A percentile compares a stretch with the other conserved stretches of the same genome.
These are phyloP conservation scores for Romanogobio albipinnatus DNA, from an alignment of 2,113 vertebrate species.

Conservation along the genomic window DNA sequence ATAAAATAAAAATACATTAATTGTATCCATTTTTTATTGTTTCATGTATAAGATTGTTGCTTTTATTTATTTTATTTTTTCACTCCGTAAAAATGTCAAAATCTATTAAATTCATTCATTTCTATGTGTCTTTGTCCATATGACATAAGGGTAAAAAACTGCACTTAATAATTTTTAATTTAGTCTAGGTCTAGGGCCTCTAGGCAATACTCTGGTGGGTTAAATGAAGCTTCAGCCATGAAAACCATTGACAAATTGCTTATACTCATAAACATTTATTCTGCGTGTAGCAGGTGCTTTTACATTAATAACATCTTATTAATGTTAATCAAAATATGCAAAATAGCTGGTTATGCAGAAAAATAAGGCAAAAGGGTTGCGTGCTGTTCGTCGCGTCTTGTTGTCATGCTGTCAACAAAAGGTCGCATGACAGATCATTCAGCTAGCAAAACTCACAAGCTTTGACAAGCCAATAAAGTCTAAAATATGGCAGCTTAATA, in stretches of 20 bases:
- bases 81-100: not conserved
- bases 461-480: not conserved
- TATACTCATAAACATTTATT: not conserved
- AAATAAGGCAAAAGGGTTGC: not conserved
- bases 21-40: not conserved
- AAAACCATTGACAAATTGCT: no score
- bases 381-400: not conserved
- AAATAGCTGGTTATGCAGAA: not conserved
- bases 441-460: not conserved
- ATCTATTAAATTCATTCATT: not conserved
- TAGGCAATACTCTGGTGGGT: not conserved
- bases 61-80: not conserved
- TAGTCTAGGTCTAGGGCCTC: not conserved
- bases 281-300: not conserved
- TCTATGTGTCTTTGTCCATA: not conserved
- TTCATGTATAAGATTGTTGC: not conserved
- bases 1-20: no score
- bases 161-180: not conserved
- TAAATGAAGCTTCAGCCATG: not conserved
- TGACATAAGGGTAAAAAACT: not conserved
- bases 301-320: no score
- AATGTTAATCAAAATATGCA: not conserved
- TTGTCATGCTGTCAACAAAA: slow-evolving; percentile 22
- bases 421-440: slow-evolving; percentile 14
- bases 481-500: not conserved